Conservation (phyloP, 2,797 vertebrate species). For the Muscicapa comitata region DNA sequence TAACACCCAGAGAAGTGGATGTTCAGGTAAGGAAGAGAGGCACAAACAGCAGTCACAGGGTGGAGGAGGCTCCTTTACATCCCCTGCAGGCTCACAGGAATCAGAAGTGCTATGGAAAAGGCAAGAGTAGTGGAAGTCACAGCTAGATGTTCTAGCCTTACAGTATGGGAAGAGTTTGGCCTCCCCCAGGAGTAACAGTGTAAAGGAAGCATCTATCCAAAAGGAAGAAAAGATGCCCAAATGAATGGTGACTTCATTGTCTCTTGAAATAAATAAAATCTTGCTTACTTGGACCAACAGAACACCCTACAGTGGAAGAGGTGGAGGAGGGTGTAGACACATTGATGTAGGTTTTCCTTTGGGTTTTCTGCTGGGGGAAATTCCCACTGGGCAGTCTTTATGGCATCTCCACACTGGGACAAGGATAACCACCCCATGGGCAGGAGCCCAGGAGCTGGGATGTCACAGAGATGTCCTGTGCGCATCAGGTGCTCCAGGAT, state of each 20-base stretch:
- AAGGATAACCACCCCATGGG: accelerated
- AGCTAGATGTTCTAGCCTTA: accelerated
- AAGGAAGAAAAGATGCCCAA: neutral
- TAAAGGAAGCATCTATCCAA: neutral
- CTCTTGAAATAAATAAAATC: neutral
- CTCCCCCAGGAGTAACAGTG: too few relatives aligned
- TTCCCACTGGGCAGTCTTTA: accelerated
- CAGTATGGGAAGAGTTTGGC: neutral
- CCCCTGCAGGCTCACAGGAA: neutral
- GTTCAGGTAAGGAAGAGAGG: neutral
- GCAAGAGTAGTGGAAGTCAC: neutral
- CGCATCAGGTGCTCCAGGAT: accelerated
- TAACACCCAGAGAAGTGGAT: neutral
- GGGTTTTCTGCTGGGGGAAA: neutral
- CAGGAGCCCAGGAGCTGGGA: neutral
- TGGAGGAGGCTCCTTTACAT: neutral
- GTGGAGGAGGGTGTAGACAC: neutral
- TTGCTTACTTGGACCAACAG: neutral
- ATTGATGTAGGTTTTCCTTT: neutral
- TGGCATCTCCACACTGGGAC: neutral
- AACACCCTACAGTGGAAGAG: neutral
- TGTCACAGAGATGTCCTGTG: neutral
- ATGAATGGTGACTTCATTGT: accelerated
- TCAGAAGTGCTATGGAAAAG: neutral
- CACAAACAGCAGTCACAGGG: neutral